Base-by-base conservation (phyloP, 2,888 invertebrate species). In the Hanleya hanleyi region DNA sequence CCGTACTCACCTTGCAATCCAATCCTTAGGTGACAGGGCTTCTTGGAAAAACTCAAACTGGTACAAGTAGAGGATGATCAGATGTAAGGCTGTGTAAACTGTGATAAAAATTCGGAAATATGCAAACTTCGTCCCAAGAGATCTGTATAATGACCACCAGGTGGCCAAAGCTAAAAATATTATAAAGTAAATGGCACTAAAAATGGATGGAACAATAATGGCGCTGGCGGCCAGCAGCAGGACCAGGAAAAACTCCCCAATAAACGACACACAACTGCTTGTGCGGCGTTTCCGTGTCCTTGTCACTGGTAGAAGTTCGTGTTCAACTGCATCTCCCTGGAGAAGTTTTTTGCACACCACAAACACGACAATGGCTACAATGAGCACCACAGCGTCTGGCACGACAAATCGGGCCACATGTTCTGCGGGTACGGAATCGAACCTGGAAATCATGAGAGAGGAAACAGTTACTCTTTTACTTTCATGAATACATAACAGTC, bases 11-110 rank as follows among this genome's bases (percentile, higher is more conserved):
- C 96, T 95, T n/a, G 96, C 94, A 85, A 94, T 93, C 26, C 94
- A 92, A 84, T 92, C 93, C 66, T 94, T 93, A 36, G 93, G 92
- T n/a, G 94, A 93, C 71, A 97, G 91, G 35, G 94, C 87, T 47
- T 94, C 93, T 84, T 96, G 95, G 70, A 95, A 92, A 94, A 95
- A 95, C 81, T 95, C 94, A 86, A 95, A 94, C 91, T 98, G 98
- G 89, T 97, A 97, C 15, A 94, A 92, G 82, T 96, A 94, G 26
- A 97, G 90, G 51, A 93, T 92, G 2, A 94, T 87, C 74, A 96
- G 93, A 89, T 98, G 97, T 37, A 93, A 86, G 6, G 94, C 94
- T 87, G 96, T 94, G 83, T 96, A 93, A n/a, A 94, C 92, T 29
- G 91, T 82, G 64, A 91, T 83, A 50, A 90, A 71, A 32, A 90